phyloP scores from a whole-genome alignment of 2,113 vertebrate species.

The Nannospalax galili region DNA sequence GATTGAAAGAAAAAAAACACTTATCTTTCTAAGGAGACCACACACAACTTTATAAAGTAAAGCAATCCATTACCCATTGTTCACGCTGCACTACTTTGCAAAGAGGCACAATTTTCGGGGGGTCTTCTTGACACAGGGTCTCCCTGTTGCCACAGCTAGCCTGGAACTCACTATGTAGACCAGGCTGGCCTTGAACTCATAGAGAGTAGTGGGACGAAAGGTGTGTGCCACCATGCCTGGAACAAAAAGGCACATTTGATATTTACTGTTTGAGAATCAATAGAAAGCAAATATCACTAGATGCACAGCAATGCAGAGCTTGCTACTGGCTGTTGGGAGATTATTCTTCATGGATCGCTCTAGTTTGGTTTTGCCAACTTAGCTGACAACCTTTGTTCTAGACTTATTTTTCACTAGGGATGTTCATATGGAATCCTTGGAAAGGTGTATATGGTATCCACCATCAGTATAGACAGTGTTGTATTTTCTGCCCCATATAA shows the following conservation, averaged over 20 bases:
- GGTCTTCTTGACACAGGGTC: too few relatives aligned
- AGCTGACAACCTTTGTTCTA: background rate
- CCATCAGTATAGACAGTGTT: background rate
- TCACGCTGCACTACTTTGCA: background rate
- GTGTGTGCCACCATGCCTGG: too few relatives aligned
- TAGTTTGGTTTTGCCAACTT: background rate
- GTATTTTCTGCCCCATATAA: background rate
- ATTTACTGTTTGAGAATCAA: background rate
- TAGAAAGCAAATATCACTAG: constrained; percentile 2
- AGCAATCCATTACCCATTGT: background rate
- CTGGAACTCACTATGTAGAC: too few relatives aligned
- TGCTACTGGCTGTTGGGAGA: background rate
- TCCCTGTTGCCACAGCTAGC: too few relatives aligned
- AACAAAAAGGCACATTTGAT: background rate
- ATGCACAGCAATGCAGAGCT: background rate
- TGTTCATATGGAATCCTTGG: background rate
- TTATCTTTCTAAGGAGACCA: background rate
- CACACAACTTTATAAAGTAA: background rate
- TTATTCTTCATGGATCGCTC: background rate
- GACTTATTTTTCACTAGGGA: background rate
- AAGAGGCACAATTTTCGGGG: too few relatives aligned
- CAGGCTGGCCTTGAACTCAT: too few relatives aligned
- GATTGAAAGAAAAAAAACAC: background rate
- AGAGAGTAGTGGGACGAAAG: too few relatives aligned
- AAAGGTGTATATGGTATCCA: background rate